Percentiles rank a stretch among this genome's conserved stretches.
phyloP scores from a whole-genome alignment of 1,140 invertebrate genomes.

The Akabosia matsudoensis region DNA sequence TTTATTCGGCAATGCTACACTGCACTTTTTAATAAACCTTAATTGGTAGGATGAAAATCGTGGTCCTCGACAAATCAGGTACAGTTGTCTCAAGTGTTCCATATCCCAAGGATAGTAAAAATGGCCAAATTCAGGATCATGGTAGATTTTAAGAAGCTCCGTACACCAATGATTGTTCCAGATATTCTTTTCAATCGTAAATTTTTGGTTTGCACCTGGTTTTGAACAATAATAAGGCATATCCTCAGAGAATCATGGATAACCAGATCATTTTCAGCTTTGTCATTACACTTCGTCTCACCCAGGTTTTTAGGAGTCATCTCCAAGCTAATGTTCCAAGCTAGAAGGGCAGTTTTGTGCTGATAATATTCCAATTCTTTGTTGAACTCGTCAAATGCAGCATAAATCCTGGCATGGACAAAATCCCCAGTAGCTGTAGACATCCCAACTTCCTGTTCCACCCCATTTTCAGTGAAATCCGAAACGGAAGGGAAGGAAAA shows the following conservation, averaged over 20 bases:
- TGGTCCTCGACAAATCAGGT: slow-evolving; percentile 52
- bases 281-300: too few relatives aligned
- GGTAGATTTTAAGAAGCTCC: slow-evolving; percentile 12
- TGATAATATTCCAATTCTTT: slow-evolving; percentile 21
- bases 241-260: not conserved
- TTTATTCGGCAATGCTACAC: too few relatives aligned
- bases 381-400: slow-evolving; percentile 26
- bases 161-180: slow-evolving; percentile 43
- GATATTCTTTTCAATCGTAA: slow-evolving; percentile 30
- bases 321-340: slow-evolving; percentile 35
- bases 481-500: not conserved
- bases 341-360: slow-evolving; percentile 16
- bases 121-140: not conserved
- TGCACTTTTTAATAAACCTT: too few relatives aligned
- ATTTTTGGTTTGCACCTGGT: slow-evolving; percentile 28
- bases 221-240: not conserved
- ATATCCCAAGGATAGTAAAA: not conserved
- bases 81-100: slow-evolving; percentile 44
- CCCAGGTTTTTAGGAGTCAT: not conserved
- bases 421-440: not conserved
- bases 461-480: too few relatives aligned
- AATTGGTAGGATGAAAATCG: slow-evolving; percentile 51
- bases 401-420: not conserved
- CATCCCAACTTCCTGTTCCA: not conserved
- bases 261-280: too few relatives aligned